A percentile compares a stretch with the other conserved stretches of the same genome.
Evolutionary conservation across 2,888 invertebrate species (phyloP).

Genomic region (Synergus laeviventris): DNA sequence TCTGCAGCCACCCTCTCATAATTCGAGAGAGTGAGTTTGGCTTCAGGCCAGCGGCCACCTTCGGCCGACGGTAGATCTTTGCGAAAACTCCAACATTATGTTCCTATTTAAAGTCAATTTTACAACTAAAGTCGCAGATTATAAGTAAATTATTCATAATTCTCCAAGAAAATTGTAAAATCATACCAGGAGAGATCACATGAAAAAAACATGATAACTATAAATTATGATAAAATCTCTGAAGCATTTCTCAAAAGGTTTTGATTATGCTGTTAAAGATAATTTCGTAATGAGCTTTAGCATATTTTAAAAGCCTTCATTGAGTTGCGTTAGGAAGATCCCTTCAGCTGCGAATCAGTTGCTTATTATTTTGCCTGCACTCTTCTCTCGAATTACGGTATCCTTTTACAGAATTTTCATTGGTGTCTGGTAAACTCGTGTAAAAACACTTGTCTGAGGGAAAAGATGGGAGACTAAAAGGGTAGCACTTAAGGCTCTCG

Average conservation of each 20-base stretch:
- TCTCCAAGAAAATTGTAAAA: too few species aligned
- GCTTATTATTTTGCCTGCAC: constrained; percentile 1
- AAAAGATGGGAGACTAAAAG: constrained; percentile 21
- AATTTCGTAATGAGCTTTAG: neutral
- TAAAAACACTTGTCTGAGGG: constrained; percentile 23
- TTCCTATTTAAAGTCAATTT: constrained; percentile 22
- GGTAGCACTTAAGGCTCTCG: constrained; percentile 33
- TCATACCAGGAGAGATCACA: neutral
- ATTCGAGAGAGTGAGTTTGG: constrained; percentile 57
- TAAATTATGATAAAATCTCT: neutral
- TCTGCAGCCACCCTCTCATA: constrained; percentile 41
- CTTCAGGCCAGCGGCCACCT: constrained; percentile 55
- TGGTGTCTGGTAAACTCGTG: constrained; percentile 18
- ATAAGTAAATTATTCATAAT: too few species aligned
- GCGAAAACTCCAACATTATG: constrained; percentile 16
- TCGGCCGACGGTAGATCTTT: neutral
- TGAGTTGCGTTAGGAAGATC: neutral
- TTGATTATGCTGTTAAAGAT: neutral
- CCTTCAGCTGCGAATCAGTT: neutral
- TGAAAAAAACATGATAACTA: neutral
- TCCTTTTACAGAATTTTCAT: constrained; percentile 31
- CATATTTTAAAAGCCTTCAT: neutral
- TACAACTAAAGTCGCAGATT: neutral
- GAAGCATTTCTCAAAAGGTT: too few species aligned
- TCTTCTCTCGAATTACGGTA: constrained; percentile 16